These are phyloP conservation scores for Ormyrus labotus DNA, from an alignment of 2,888 invertebrate species.

Conservation along the genomic window DNA sequence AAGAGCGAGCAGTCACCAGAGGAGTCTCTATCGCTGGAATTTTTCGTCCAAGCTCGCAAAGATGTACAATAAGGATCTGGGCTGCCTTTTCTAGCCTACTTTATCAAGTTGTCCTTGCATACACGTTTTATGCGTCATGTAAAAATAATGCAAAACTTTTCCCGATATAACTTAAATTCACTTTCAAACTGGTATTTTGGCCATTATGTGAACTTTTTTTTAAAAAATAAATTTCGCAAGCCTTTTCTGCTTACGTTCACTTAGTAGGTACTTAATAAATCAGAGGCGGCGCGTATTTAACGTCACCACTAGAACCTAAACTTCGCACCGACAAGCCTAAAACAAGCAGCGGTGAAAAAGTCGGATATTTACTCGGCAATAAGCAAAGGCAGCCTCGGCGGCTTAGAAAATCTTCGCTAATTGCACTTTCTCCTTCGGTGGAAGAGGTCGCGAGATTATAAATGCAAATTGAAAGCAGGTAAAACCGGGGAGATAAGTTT, in stretches of 20 bases:
- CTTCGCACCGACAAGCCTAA: not conserved
- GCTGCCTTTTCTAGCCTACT: no score
- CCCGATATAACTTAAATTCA: no score
- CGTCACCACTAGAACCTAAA: not conserved
- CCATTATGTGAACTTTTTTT: no score
- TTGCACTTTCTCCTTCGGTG: conserved; percentile 40
- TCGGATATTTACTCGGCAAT: conserved; percentile 11
- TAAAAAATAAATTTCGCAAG: no score
- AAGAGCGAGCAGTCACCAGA: not conserved
- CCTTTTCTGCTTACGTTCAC: no score
- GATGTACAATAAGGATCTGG: no score
- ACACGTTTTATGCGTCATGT: no score
- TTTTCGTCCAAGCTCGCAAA: not conserved
- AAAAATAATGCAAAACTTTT: no score
- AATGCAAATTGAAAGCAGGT: conserved; percentile 52
- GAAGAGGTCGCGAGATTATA: conserved; percentile 29
- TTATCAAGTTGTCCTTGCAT: no score
- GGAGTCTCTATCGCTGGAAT: not conserved
- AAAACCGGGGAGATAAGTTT: conserved; percentile 41
- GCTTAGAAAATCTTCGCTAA: conserved; percentile 37
- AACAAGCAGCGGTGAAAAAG: not conserved
- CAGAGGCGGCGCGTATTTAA: no score
- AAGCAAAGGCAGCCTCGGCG: not conserved
- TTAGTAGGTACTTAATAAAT: no score
- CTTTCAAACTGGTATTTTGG: no score